A percentile compares a stretch with the other conserved stretches of the same genome.
These are phyloP conservation scores for Tragelaphus buxtoni DNA, from an alignment of 2,113 vertebrate genomes.

Conservation along the genomic window DNA sequence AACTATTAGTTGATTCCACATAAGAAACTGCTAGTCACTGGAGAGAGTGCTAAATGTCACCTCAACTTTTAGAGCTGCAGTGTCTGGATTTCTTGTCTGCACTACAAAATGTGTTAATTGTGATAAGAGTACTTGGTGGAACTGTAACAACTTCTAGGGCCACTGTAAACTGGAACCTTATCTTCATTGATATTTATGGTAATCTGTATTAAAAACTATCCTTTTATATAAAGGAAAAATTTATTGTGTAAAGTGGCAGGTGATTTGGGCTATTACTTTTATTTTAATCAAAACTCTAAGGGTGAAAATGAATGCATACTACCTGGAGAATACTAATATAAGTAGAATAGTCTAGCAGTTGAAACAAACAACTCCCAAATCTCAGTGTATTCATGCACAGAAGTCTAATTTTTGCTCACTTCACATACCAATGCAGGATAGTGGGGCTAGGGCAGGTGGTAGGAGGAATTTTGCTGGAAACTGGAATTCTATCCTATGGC, in stretches of 20 bases:
- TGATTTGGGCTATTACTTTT: background rate
- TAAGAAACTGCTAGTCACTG: background rate
- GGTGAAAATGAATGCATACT: background rate
- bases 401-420: background rate
- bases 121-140: background rate
- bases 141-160: background rate
- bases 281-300: conserved; percentile 8
- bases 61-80: background rate
- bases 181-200: background rate
- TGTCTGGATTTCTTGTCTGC: background rate
- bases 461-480: background rate
- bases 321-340: background rate
- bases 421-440: background rate
- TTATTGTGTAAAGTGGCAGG: background rate
- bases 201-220: background rate
- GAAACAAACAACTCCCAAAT: background rate
- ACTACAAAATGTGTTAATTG: background rate
- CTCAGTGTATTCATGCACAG: background rate
- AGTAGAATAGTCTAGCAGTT: background rate
- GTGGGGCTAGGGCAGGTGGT: background rate
- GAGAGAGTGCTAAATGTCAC: background rate
- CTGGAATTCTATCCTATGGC: background rate
- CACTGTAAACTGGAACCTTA: background rate
- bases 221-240: background rate
- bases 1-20: background rate